phyloP scores from a whole-genome alignment of 1,140 invertebrate genomes.

The Listronotus oregonensis region DNA sequence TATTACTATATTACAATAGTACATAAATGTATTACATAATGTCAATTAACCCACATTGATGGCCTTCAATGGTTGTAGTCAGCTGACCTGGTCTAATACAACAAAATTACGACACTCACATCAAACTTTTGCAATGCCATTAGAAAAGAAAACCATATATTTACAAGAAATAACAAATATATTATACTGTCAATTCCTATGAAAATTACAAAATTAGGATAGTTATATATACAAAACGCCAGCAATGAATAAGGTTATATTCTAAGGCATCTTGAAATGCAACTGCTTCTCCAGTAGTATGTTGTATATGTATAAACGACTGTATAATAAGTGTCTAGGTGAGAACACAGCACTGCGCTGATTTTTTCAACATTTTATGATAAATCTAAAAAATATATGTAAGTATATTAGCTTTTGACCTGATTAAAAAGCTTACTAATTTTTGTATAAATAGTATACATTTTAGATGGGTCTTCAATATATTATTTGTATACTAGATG shows the following conservation, averaged over 20 bases:
- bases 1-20: no score
- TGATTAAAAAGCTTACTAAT: no score
- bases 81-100: no score
- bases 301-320: slow-evolving; percentile 25
- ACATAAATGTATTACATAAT: no score
- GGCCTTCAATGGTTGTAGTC: no score
- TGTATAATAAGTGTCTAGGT: slow-evolving; percentile 24
- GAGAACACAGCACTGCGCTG: slow-evolving; percentile 35
- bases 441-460: no score
- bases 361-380: slow-evolving; percentile 46
- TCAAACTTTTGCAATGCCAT: slow-evolving; percentile 5
- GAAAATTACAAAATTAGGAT: slow-evolving; percentile 25
- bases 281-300: slow-evolving; percentile 25
- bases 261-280: slow-evolving; percentile 42
- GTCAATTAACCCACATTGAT: no score
- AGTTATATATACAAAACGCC: slow-evolving; percentile 39
- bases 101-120: slow-evolving; percentile 2
- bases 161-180: slow-evolving; percentile 23
- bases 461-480: no score
- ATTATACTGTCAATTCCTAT: slow-evolving; percentile 25
- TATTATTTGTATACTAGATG: no score
- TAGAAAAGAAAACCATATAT: slow-evolving; percentile 14
- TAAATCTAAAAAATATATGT: slow-evolving; percentile 52
- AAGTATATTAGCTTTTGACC: not conserved
- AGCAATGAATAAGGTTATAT: slow-evolving; percentile 37